Percentiles rank a stretch among this genome's conserved stretches.
Evolutionary conservation across 92 coral and sea anemone species (phyloP).

Genomic region (Anthopleura xanthogrammica): DNA sequence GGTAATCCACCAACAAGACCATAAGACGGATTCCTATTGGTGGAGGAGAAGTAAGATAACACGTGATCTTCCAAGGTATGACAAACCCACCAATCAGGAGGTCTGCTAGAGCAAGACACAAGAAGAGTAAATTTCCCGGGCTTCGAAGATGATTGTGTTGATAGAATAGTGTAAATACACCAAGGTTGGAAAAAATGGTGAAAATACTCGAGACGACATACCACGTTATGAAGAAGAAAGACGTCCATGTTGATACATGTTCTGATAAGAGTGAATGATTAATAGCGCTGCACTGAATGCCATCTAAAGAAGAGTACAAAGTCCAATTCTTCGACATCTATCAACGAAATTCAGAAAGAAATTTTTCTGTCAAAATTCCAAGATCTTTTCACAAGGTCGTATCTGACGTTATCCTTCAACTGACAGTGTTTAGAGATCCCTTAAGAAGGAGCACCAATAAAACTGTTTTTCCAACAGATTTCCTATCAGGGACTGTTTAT

Average conservation of each 20-base stretch:
- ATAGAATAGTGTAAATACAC: constrained; percentile 26
- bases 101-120: constrained; percentile 38
- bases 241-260: neutral
- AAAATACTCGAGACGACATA: constrained; percentile 13
- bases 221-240: constrained; percentile 8
- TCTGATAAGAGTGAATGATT: neutral
- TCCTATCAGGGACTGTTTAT: no score
- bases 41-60: constrained; percentile 10
- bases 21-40: constrained; percentile 15
- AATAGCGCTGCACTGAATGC: constrained; percentile 2
- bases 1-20: constrained; percentile 30
- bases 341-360: neutral
- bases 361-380: no score
- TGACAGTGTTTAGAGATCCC: no score
- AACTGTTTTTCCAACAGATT: no score
- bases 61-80: constrained; percentile 45
- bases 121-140: constrained; percentile 30
- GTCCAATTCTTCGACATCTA: neutral
- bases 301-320: neutral
- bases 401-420: no score
- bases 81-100: constrained; percentile 44
- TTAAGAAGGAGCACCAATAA: no score
- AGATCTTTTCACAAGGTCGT: no score
- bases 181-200: constrained; percentile 23
- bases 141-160: constrained; percentile 31